Evolutionary conservation across 2,888 invertebrate genomes (phyloP).

Genomic region (Agrilus cyanescens): DNA sequence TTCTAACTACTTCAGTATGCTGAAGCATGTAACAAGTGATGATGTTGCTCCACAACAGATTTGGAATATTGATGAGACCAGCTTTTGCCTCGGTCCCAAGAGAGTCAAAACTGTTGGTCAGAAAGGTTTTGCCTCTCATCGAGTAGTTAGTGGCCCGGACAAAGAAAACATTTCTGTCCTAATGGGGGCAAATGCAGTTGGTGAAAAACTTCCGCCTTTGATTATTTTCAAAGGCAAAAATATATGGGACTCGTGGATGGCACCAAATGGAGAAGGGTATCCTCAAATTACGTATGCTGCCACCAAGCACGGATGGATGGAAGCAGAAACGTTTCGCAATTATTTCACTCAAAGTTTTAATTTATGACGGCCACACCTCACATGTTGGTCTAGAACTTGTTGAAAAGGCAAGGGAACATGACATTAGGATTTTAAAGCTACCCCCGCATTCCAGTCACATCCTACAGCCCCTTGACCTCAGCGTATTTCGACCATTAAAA

Average conservation of each 20-base stretch:
- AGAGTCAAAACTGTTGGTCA: conserved; percentile 10
- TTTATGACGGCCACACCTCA: conserved; percentile 22
- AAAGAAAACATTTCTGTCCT: conserved; percentile 21
- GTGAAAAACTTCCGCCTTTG: neutral
- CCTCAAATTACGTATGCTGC: conserved; percentile 21
- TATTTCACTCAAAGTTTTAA: conserved; percentile 20
- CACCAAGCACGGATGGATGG: conserved; percentile 22
- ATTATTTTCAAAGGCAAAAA: conserved; percentile 4
- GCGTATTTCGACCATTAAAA: conserved; percentile 19
- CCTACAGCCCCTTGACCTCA: conserved; percentile 20
- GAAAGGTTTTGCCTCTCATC: conserved; percentile 5
- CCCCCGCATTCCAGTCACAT: conserved; percentile 19
- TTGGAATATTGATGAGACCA: conserved; percentile 12
- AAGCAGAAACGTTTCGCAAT: conserved; percentile 18
- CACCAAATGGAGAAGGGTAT: conserved; percentile 14
- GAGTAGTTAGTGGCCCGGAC: conserved; percentile 17
- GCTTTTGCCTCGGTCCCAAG: conserved; percentile 9
- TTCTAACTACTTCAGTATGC: conserved; percentile 5
- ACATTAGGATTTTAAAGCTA: conserved; percentile 17
- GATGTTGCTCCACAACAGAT: conserved; percentile 5
- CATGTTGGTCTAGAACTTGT: conserved; percentile 17
- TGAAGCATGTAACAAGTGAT: conserved; percentile 3
- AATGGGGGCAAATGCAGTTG: conserved; percentile 12
- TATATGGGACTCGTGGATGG: conserved; percentile 14
- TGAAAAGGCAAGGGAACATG: conserved; percentile 14